A percentile compares a stretch with the other conserved stretches of the same genome.
These are phyloP conservation scores for Piaya cayana DNA, from an alignment of 2,113 vertebrate species.

Conservation along the genomic window DNA sequence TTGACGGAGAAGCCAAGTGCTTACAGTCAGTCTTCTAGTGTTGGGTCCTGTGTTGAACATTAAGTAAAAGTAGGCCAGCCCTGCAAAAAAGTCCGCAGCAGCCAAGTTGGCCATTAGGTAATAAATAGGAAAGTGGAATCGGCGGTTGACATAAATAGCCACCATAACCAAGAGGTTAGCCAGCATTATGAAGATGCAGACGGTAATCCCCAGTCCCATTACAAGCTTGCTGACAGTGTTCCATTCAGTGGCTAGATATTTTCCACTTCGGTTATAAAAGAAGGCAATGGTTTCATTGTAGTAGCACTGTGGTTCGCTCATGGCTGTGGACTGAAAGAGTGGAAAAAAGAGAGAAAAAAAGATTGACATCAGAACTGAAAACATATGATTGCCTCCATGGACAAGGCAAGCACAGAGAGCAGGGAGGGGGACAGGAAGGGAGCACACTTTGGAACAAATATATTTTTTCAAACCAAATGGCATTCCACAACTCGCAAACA, in stretches of 20 bases:
- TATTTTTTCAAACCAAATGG: conserved; percentile 15
- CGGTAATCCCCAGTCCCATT: conserved; percentile 98
- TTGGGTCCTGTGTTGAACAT: conserved; percentile 99
- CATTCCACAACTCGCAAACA: conserved; percentile 22
- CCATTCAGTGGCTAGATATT: conserved; percentile 92
- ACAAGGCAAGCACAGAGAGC: neutral
- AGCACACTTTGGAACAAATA: neutral
- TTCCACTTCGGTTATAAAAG: conserved; percentile 97
- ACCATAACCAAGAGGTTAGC: conserved; percentile 99
- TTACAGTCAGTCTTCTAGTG: conserved; percentile 92
- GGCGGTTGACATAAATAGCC: conserved; percentile 96
- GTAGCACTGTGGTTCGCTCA: conserved; percentile 92
- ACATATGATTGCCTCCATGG: neutral
- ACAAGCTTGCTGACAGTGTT: conserved; percentile 95
- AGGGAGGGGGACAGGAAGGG: neutral
- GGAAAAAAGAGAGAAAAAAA: neutral
- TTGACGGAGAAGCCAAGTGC: conserved; percentile 96
- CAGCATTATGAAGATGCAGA: conserved; percentile 99
- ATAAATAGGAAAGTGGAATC: conserved; percentile 99
- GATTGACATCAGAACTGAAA: conserved; percentile 56
- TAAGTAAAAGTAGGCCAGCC: conserved; percentile 98
- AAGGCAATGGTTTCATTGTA: conserved; percentile 99
- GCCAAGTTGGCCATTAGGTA: conserved; percentile 99
- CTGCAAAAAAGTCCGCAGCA: conserved; percentile 98
- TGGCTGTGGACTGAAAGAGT: conserved; percentile 75